These are phyloP conservation scores for Bubo blakistoni DNA, from an alignment of 2,113 vertebrate species.

Conservation along the genomic window DNA sequence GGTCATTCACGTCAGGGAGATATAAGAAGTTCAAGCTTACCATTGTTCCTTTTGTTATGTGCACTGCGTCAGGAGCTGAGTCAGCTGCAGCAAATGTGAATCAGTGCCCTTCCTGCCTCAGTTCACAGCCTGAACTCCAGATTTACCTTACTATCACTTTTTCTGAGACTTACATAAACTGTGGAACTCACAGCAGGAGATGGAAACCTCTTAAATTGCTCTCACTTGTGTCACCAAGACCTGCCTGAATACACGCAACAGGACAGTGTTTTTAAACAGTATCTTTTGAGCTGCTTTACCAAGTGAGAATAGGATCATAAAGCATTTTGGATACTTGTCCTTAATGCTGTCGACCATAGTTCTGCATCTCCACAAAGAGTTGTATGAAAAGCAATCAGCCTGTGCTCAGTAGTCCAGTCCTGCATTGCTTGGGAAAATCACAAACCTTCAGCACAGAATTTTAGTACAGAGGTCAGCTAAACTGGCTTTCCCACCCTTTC, in stretches of 20 bases:
- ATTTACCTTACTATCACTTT: neutral
- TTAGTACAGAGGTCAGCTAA: neutral
- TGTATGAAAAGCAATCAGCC: neutral
- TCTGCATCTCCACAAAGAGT: neutral
- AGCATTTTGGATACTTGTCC: neutral
- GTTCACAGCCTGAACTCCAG: neutral
- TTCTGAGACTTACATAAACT: neutral
- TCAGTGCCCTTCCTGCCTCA: neutral
- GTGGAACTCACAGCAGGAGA: neutral
- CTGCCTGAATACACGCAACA: fast-evolving
- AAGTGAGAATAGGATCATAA: neutral
- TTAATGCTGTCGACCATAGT: neutral
- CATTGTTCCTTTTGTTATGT: neutral
- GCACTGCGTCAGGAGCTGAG: neutral
- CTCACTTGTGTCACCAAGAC: neutral
- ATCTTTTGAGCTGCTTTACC: neutral
- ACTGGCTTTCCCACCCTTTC: neutral
- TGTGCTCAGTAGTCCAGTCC: neutral
- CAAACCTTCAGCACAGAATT: neutral
- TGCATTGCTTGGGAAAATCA: neutral
- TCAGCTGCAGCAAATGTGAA: neutral
- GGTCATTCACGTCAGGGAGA: neutral
- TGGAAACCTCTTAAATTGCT: neutral
- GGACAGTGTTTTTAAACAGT: neutral
- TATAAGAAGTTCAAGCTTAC: neutral